Conservation (phyloP, 2,888 invertebrate genomes). For the Xylota segnis region DNA sequence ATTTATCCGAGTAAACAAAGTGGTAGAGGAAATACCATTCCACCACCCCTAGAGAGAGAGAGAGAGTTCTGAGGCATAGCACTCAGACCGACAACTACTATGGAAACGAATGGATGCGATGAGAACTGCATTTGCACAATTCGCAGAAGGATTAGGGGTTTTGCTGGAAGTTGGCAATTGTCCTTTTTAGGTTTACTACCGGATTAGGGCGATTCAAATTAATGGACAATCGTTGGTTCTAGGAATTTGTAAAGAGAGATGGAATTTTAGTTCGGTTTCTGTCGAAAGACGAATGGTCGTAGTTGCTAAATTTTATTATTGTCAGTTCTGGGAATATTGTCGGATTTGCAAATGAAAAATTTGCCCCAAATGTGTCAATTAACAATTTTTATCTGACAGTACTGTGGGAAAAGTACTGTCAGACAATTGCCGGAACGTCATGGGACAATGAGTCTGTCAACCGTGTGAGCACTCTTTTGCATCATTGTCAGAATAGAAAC, state of each 20-base stretch:
- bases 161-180: constrained; percentile 23
- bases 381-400: no score
- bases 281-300: no score
- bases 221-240: background rate
- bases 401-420: no score
- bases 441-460: no score
- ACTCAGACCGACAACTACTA: background rate
- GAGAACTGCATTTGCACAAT: constrained; percentile 25
- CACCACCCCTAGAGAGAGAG: background rate
- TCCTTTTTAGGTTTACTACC: constrained; percentile 24
- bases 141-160: constrained; percentile 22
- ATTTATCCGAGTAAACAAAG: constrained; percentile 55
- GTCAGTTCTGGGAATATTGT: background rate
- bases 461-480: no score
- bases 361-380: no score
- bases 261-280: no score
- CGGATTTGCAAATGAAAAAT: no score
- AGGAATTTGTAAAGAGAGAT: background rate
- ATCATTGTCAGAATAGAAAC: no score
- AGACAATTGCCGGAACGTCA: no score
- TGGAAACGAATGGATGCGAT: background rate
- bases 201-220: constrained; percentile 5
- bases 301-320: no score
- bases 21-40: background rate
- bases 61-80: background rate